Base-by-base conservation (phyloP, 2,113 vertebrate genomes). In the Spermophilus dauricus region DNA sequence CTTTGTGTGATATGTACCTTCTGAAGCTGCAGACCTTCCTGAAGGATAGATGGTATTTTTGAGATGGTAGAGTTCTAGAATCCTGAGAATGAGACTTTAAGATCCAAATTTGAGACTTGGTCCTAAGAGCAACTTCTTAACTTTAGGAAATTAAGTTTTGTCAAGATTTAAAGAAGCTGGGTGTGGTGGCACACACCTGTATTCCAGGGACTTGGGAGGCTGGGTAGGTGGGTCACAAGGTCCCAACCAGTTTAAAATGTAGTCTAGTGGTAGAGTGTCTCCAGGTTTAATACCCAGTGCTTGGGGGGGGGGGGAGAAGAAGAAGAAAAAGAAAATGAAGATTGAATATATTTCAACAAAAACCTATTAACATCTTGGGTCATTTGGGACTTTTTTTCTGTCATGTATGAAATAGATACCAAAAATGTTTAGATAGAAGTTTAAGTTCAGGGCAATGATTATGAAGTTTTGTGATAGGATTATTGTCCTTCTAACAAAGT, bases 111-210 rank as follows among this genome's bases (percentile, higher is more conserved):
- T n/a, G 39, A 84, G 56, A 30, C 16, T 92, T 85, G 13, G 5
- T 7, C 78, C n/a, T 87, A 65, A n/a, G 39, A 94, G 30, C 67
- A 14, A 77, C 28, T 88, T 83, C 51, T 80, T 86, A 56, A 48
- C 34, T 91, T 85, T 16, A 78, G 81, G 13, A 93, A 95, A 8
- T 72, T 77, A 65, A 86, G 4, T 80, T 96, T 20, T 58, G 56
- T 83, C 30, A 84, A 65, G 32, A 84, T 85, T 73, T 88, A 65
- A n/a, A 58, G 48, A 45, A 93, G 22, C 58, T 61, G 22, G 58
- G 18, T 61, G 8, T 24, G 8, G 58, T 61, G 58, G 22, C 22
- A 26, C 58, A 61, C 22, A 26, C 58, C 58, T 61, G 22, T 61
- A 61, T 61, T 61, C 58, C 58, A 61, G 22, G 58, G 58, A 58